phyloP scores from a whole-genome alignment of 2,888 invertebrate species.

The Hecatera dysodea region DNA sequence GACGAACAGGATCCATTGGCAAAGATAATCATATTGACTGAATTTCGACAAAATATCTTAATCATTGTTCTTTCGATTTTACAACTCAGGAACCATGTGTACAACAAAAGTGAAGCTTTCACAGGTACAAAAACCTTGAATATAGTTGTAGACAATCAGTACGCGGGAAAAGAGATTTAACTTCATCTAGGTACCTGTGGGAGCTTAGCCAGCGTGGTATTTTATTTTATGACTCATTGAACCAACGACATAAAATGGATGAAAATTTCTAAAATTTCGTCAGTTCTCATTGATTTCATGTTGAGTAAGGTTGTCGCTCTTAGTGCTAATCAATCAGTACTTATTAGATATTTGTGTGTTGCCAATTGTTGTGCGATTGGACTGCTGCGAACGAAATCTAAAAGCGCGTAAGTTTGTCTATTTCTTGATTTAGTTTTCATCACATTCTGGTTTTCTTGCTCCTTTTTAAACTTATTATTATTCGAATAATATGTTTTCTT shows the following conservation, averaged over 20 bases:
- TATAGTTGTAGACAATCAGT: too few relatives aligned
- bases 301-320: background rate
- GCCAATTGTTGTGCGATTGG: background rate
- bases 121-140: too few relatives aligned
- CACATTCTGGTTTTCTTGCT: too few relatives aligned
- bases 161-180: background rate
- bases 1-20: too few relatives aligned
- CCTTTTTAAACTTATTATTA: too few relatives aligned
- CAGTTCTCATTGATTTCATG: background rate
- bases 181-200: background rate
- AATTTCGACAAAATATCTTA: too few relatives aligned
- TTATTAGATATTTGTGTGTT: background rate
- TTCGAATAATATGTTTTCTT: too few relatives aligned
- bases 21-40: too few relatives aligned
- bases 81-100: too few relatives aligned
- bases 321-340: background rate
- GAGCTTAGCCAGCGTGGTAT: background rate
- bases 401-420: background rate
- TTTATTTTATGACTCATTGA: background rate
- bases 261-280: background rate
- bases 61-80: too few relatives aligned
- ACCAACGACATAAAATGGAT: background rate
- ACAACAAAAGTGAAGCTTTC: too few relatives aligned
- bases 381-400: background rate
- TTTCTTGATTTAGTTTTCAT: background rate